A percentile compares a stretch with the other conserved stretches of the same genome.
These are phyloP conservation scores for Chrysomela aeneicollis DNA, from an alignment of 2,888 invertebrate species.

Conservation along the genomic window DNA sequence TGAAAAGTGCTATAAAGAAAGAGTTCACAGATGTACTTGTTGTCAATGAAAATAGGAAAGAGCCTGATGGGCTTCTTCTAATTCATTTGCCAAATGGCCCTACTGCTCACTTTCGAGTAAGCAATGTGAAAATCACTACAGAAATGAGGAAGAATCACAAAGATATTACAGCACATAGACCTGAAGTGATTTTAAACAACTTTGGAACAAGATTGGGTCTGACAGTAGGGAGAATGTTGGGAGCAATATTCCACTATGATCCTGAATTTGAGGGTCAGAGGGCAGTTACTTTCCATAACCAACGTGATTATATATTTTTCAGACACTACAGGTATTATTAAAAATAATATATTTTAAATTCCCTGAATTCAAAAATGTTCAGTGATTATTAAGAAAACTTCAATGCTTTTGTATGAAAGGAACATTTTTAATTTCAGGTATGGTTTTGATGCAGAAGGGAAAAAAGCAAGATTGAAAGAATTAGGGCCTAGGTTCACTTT, in stretches of 20 bases:
- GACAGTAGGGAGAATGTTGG: slow-evolving; percentile 90
- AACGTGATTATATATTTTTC: slow-evolving; percentile 98
- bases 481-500: slow-evolving; percentile 98
- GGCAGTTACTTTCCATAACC: slow-evolving; percentile 98
- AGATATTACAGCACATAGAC: slow-evolving; percentile 86
- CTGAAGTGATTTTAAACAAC: slow-evolving; percentile 95
- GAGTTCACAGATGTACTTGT: slow-evolving; percentile 88
- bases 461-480: slow-evolving; percentile 81
- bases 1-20: slow-evolving; percentile 81
- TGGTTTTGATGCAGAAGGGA: slow-evolving; percentile 84
- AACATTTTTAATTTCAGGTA: slow-evolving; percentile 67
- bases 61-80: slow-evolving; percentile 91
- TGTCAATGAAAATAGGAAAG: slow-evolving; percentile 92
- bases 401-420: too few species aligned
- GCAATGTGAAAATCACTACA: slow-evolving; percentile 89
- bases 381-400: too few species aligned
- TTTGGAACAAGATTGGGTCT: slow-evolving; percentile 94
- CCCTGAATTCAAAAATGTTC: too few species aligned
- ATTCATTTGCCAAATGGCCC: slow-evolving; percentile 97
- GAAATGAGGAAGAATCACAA: slow-evolving; percentile 81
- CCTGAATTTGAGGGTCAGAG: slow-evolving; percentile 94
- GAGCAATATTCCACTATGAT: slow-evolving; percentile 93
- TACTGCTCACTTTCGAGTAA: slow-evolving; percentile 94
- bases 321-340: slow-evolving; percentile 83
- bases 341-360: too few species aligned